These are phyloP conservation scores for Standfussiana lucernea DNA, from an alignment of 2,888 invertebrate species.

Conservation along the genomic window DNA sequence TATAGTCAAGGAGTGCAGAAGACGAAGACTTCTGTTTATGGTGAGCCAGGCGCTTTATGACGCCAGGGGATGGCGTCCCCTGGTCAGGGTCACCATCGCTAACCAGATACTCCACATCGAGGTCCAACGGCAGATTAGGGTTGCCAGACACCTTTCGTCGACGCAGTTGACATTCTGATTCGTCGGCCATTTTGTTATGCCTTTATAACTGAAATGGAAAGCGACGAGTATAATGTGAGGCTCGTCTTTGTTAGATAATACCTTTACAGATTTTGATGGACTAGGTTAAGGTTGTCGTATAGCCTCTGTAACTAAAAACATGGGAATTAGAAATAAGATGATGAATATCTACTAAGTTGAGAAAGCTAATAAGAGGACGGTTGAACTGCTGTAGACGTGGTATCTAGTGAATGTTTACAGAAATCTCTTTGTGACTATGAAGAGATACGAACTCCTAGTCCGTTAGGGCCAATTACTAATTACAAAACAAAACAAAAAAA, in stretches of 20 bases:
- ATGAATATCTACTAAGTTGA: not conserved
- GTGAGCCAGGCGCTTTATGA: constrained; percentile 79
- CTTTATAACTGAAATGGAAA: constrained; percentile 28
- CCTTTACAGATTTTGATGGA: not conserved
- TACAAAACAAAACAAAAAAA: no score
- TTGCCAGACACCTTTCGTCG: constrained; percentile 83
- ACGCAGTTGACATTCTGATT: constrained; percentile 82
- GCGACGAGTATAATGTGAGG: not conserved
- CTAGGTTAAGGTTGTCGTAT: not conserved
- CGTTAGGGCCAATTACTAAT: not conserved
- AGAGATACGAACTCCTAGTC: not conserved
- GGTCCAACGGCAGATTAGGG: constrained; percentile 80
- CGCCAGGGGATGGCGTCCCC: constrained; percentile 86
- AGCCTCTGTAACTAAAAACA: not conserved
- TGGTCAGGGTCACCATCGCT: constrained; percentile 82
- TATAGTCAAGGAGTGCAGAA: constrained; percentile 83
- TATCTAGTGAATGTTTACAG: not conserved
- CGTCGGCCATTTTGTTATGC: constrained; percentile 77
- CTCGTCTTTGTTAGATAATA: not conserved
- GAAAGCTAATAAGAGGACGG: not conserved
- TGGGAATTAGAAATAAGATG: not conserved
- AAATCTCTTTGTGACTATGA: not conserved
- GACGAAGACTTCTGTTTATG: constrained; percentile 73
- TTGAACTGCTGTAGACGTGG: not conserved
- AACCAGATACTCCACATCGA: constrained; percentile 83